A percentile compares a stretch with the other conserved stretches of the same genome.
Evolutionary conservation across 2,797 vertebrate genomes (phyloP).

Genomic region (Siniperca scherzeri): DNA sequence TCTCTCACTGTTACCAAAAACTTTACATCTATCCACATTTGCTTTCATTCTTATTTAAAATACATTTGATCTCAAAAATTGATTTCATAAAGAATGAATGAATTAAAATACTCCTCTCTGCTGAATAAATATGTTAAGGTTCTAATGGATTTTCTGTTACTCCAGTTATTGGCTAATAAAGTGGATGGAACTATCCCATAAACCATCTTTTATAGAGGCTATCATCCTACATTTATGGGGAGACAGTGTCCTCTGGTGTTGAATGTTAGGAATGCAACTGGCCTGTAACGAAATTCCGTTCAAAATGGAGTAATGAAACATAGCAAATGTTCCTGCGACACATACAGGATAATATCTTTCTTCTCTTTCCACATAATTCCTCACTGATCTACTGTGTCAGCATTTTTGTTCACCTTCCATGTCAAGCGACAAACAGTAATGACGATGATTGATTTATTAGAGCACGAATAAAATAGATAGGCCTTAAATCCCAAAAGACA

Average conservation of each 20-base stretch:
- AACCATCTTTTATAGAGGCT: neutral
- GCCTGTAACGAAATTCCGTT: neutral
- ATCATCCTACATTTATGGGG: slow-evolving; percentile 32
- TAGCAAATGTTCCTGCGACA: neutral
- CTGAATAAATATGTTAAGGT: neutral
- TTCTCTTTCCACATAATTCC: neutral
- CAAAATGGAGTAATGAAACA: slow-evolving; percentile 57
- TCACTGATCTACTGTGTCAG: neutral
- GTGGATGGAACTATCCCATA: neutral
- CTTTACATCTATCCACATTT: neutral
- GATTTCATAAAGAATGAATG: neutral
- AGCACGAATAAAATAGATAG: neutral
- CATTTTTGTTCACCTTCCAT: neutral
- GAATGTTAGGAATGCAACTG: slow-evolving; percentile 19
- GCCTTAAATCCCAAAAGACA: neutral
- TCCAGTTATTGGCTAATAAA: slow-evolving; percentile 20
- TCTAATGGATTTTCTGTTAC: neutral
- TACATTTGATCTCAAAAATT: neutral
- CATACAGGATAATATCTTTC: slow-evolving; percentile 6
- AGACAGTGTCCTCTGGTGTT: slow-evolving; percentile 73
- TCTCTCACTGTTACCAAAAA: neutral
- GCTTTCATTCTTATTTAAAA: neutral
- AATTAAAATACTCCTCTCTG: neutral
- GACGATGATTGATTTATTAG: neutral
- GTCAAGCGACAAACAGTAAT: neutral